phyloP scores from a whole-genome alignment of 1,140 invertebrate species.

The Vollenhovia emeryi region DNA sequence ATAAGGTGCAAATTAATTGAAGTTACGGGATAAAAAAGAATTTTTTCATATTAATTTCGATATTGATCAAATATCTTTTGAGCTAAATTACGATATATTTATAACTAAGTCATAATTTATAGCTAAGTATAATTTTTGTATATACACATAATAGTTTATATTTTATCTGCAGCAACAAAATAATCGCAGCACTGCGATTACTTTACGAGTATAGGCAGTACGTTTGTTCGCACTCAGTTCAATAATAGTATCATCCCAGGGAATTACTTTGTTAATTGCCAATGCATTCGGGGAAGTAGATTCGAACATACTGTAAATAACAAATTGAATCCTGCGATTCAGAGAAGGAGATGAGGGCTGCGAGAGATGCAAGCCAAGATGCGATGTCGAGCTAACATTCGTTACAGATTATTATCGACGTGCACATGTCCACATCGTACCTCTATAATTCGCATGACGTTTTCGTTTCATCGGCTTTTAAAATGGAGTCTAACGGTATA shows the following conservation, averaged over 20 bases:
- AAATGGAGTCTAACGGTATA: slow-evolving; percentile 81
- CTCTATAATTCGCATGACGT: slow-evolving; percentile 78
- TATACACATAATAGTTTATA: not conserved
- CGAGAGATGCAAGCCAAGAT: slow-evolving; percentile 9
- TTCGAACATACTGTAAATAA: slow-evolving; percentile 8
- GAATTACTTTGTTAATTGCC: slow-evolving; percentile 7
- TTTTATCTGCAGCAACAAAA: not conserved
- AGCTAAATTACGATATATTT: not conserved
- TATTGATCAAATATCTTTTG: not conserved
- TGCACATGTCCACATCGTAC: slow-evolving; percentile 69
- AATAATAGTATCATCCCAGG: not conserved
- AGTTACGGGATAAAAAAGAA: not conserved
- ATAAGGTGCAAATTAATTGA: not conserved
- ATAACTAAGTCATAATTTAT: slow-evolving; percentile 9
- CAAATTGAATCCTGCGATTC: not conserved
- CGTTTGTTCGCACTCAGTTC: not conserved
- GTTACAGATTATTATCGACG: slow-evolving; percentile 16
- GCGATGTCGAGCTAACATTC: slow-evolving; percentile 23
- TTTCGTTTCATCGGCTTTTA: slow-evolving; percentile 77
- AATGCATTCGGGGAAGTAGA: slow-evolving; percentile 1
- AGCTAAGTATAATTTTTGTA: too few species aligned
- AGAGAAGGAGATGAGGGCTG: not conserved
- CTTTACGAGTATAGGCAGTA: not conserved
- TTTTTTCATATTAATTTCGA: not conserved
- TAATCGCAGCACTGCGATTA: not conserved